Base-by-base conservation (phyloP, 1,140 invertebrate species). In the Neotoxoptera formosana region DNA sequence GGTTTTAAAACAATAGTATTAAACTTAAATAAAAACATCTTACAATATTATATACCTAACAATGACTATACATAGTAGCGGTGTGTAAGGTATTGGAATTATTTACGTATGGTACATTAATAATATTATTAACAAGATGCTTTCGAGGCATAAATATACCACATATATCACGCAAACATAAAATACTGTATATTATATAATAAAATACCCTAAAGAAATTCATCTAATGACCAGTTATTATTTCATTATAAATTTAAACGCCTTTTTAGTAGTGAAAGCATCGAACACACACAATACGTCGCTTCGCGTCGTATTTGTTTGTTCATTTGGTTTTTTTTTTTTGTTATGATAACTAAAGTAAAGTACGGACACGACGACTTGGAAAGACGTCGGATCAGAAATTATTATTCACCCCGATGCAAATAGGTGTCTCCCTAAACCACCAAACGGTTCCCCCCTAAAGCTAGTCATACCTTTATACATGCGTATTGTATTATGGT, bases 1-100 rank as follows among this genome's bases (percentile, higher is more conserved):
- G 17, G 25, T 83, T 83, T 51, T 51, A 51, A 84, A 53, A 93
- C 48, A 86, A 93, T 93, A 93, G 56, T 84, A 93, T 41, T 93
- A 36, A 86, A 84, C 47, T 56, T 86, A 93, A 93, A 93, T 86
- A 84, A 93, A 93, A 93, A 93, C 81, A 93, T 93, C 30, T 81
- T 91, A 93, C 47, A 93, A 86, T 93, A 84, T 51, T 25, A 30
- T 23, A 48, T 84, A 84, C 76, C 91, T 93, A 93, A 51, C 48
- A 41, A 84, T 86, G 81, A 93, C 91, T 93, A 93, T 93, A 93
- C 91, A 93, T 93, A 93, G 76, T 93, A 86, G 76, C 90, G 76
- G 90, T 53, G 48, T 93, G 86, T 92, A 56, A 53, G 36, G 47
- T 93, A 86, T 53, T 51, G 30, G 56, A 25, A 89, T 89, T 86